Evolutionary conservation across 2,888 invertebrate species (phyloP).

Genomic region (Polymixis flavicincta): DNA sequence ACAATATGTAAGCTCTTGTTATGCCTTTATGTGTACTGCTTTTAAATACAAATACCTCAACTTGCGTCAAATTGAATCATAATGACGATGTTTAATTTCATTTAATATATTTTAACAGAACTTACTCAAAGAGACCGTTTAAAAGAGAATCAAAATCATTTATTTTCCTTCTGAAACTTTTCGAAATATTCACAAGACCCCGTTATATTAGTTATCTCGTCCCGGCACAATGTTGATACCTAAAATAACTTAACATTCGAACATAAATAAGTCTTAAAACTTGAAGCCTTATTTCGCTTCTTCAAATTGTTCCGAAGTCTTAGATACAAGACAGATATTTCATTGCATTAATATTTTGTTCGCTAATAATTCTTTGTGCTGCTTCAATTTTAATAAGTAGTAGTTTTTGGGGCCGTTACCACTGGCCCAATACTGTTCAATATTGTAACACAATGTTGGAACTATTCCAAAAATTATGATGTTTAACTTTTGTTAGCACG

Average conservation of each 20-base stretch:
- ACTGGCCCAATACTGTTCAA: too few relatives aligned
- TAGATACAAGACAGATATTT: neutral
- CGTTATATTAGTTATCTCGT: slow-evolving; percentile 11
- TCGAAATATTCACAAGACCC: slow-evolving; percentile 3
- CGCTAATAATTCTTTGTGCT: neutral
- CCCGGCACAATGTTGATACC: neutral
- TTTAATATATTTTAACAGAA: slow-evolving; percentile 3
- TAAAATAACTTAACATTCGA: slow-evolving; percentile 23
- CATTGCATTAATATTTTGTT: neutral
- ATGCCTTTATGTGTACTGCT: neutral
- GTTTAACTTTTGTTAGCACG: neutral
- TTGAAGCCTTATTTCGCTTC: neutral
- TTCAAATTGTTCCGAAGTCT: slow-evolving; percentile 7
- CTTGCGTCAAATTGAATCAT: neutral
- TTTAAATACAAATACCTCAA: slow-evolving; percentile 1
- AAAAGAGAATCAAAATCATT: neutral
- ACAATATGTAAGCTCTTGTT: slow-evolving; percentile 28
- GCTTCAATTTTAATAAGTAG: too few relatives aligned
- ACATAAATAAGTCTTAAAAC: slow-evolving; percentile 10
- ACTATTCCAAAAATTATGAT: neutral
- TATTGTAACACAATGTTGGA: too few relatives aligned
- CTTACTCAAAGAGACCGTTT: neutral
- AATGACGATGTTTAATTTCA: neutral
- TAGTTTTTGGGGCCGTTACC: too few relatives aligned
- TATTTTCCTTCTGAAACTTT: neutral